phyloP scores from a whole-genome alignment of 1,140 invertebrate species.

The Aphidius gifuensis region DNA sequence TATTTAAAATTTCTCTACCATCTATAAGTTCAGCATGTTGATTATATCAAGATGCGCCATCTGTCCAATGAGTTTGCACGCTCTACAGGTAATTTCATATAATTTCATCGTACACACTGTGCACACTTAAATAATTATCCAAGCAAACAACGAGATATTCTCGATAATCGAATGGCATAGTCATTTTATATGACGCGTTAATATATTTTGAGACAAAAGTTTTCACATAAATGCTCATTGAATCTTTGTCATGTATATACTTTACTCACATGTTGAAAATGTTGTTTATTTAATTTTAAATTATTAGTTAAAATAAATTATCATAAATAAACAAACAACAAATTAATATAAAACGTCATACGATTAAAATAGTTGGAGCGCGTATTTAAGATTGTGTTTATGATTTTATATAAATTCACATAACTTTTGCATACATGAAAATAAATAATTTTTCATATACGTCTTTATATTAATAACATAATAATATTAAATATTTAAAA shows the following conservation, averaged over 20 bases:
- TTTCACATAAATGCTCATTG: constrained; percentile 14
- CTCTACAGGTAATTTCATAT: constrained; percentile 21
- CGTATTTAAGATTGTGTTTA: not conserved
- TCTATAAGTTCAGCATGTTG: not conserved
- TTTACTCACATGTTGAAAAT: too few species aligned
- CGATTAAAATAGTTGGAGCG: constrained; percentile 20
- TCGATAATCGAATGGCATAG: constrained; percentile 24
- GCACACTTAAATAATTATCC: constrained; percentile 24
- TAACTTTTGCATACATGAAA: not conserved
- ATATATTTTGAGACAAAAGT: constrained; percentile 20
- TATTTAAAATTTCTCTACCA: too few species aligned
- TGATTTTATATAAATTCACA: not conserved
- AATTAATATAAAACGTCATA: constrained; percentile 26
- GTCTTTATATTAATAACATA: too few species aligned
- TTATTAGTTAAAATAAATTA: too few species aligned
- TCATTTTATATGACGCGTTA: constrained; percentile 18
- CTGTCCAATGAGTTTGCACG: not conserved
- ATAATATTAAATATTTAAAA: not conserved
- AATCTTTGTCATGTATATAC: constrained; percentile 1
- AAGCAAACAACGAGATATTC: constrained; percentile 25
- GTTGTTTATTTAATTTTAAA: too few species aligned
- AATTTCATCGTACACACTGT: constrained; percentile 21
- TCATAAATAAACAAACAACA: constrained; percentile 8
- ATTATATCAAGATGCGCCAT: not conserved
- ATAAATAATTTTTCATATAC: not conserved